phyloP scores from a whole-genome alignment of 2,888 invertebrate genomes.

The Cataglyphis albicans region DNA sequence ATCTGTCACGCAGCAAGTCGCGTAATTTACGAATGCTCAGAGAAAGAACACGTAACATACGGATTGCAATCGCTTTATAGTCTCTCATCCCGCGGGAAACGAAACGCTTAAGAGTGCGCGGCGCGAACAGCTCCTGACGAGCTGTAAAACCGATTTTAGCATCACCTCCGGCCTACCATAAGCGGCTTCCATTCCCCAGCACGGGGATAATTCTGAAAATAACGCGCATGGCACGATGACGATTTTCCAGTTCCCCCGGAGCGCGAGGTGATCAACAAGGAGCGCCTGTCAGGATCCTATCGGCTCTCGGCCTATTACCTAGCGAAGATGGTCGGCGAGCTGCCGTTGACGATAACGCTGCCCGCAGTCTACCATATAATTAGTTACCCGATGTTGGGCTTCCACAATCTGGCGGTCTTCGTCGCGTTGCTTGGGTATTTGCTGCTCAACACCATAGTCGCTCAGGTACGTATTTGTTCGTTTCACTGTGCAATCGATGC shows the following conservation, averaged over 20 bases:
- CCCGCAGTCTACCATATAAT: conserved; percentile 92
- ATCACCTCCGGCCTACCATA: conserved; percentile 36
- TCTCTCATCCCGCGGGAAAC: conserved; percentile 52
- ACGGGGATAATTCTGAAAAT: conserved; percentile 33
- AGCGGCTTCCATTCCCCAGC: not conserved
- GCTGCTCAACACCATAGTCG: conserved; percentile 91
- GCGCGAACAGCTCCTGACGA: not conserved
- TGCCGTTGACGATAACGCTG: conserved; percentile 91
- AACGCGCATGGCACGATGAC: not conserved
- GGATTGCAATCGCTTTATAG: conserved; percentile 35
- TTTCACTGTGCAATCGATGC: not conserved
- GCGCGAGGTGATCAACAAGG: conserved; percentile 93
- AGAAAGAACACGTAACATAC: not conserved
- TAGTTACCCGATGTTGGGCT: conserved; percentile 92
- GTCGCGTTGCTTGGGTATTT: conserved; percentile 90
- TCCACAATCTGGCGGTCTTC: conserved; percentile 89
- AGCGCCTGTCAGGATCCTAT: conserved; percentile 92
- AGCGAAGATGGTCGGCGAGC: conserved; percentile 93
- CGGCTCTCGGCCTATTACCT: conserved; percentile 93
- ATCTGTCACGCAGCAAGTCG: conserved; percentile 37
- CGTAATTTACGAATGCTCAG: conserved; percentile 46
- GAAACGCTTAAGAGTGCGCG: conserved; percentile 42
- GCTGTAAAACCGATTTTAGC: conserved; percentile 62
- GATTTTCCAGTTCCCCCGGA: conserved; percentile 90
- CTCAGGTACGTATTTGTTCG: conserved; percentile 87